Evolutionary conservation across 2,888 invertebrate species (phyloP), one percentile per base, ranked within the genome.

Genomic region (Cephus rjabovi): DNA sequence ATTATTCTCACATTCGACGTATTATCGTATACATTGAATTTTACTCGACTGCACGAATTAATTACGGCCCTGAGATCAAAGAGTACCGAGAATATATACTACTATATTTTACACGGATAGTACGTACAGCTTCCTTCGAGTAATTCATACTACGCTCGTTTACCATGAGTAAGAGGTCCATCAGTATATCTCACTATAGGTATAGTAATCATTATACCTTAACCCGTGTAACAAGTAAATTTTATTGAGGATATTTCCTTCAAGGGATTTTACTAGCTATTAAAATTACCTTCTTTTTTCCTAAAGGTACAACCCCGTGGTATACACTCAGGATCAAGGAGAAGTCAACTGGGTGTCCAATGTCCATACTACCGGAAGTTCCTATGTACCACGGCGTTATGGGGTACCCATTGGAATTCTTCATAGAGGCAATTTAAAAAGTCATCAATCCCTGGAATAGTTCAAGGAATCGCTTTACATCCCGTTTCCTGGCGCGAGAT

Each of bases 391-490:
- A 56, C 23, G 23, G 23, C 56, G 23, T 9, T 56, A 56, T 23
- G 56, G 23, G 23, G 56, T 9, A 56, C 23, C 71, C 12, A 34
- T 34, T 75, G 69, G 40, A 73, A 76, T 71, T 6, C 70, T 75
- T 76, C 75, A 78, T 75, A 77, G 75, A 77, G 76, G 78, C 79
- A 83, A 86, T 85, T 82, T 86, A 83, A 78, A 77, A 73, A 80
- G 80, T 79, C 83, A 85, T 86, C 82, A 83, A 78, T 80, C 79
- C 40, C 75, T 73, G 40, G 73, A 78, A 78, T 78, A 78, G 78
- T 78, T 82, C 85, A 79, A 80, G 81, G 85, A 86, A 87, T 83
- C 82, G 79, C 85, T 85, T 82, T 83, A 85, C 83, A 82, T 79
- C 79, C 77, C 80, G 77, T 81, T 88, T 84, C 79, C 82, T 82